Evolutionary conservation across 92 coral and sea anemone species (phyloP).

Genomic region (Anthopleura xanthogrammica): DNA sequence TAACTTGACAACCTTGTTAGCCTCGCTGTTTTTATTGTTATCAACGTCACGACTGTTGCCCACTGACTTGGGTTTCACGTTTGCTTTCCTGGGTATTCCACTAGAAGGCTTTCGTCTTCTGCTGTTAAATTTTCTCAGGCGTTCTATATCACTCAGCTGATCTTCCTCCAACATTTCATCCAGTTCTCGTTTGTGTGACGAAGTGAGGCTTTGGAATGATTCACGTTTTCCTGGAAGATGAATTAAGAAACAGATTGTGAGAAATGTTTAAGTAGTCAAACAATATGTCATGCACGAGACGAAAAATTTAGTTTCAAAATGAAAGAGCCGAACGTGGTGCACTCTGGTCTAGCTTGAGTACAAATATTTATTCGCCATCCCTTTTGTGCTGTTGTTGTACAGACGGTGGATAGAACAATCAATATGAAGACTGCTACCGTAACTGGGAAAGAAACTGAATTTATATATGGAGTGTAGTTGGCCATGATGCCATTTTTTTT

Average conservation of each 20-base stretch:
- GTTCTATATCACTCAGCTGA: neutral
- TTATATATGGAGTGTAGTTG: too few relatives aligned
- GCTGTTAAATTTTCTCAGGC: neutral
- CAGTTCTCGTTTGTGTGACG: neutral
- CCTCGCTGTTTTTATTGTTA: neutral
- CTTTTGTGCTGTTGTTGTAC: too few relatives aligned
- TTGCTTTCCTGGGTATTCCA: neutral
- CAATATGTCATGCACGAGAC: too few relatives aligned
- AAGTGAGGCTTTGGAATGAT: neutral
- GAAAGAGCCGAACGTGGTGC: too few relatives aligned
- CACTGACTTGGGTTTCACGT: neutral
- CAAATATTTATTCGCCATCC: too few relatives aligned
- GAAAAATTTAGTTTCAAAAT: too few relatives aligned
- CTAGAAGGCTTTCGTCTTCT: neutral
- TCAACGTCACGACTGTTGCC: neutral
- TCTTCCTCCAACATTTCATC: conserved; percentile 5
- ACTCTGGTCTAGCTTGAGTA: too few relatives aligned
- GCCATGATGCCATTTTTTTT: too few relatives aligned
- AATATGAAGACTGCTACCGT: too few relatives aligned
- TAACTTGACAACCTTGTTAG: neutral
- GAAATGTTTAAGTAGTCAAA: neutral
- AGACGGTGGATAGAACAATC: too few relatives aligned
- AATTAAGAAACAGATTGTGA: neutral
- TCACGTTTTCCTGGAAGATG: neutral
- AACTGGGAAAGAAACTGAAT: too few relatives aligned